A percentile compares a stretch with the other conserved stretches of the same genome.
Conservation (phyloP, 2,113 vertebrate species). For the Mustela lutreola region DNA sequence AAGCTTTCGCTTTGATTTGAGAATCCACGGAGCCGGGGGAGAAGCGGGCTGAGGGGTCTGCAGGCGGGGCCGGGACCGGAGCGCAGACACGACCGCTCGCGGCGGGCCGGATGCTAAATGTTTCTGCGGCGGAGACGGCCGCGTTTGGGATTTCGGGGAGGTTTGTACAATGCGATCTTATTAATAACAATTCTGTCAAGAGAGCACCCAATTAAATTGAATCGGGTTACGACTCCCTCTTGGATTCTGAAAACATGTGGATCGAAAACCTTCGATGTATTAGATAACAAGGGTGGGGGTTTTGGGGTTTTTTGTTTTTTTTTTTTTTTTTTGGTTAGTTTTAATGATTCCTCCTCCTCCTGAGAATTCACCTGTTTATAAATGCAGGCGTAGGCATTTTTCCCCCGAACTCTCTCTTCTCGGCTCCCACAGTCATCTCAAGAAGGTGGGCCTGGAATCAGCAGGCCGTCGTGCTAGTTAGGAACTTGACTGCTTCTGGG, state of each 20-base stretch:
- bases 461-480: background rate
- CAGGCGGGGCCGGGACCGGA: constrained; percentile 51
- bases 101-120: constrained; percentile 83
- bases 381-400: constrained; percentile 67
- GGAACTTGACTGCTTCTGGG: constrained; percentile 64
- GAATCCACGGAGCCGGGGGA: constrained; percentile 77
- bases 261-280: constrained; percentile 79
- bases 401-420: constrained; percentile 21
- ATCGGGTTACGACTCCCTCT: constrained; percentile 88
- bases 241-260: constrained; percentile 84
- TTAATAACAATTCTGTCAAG: constrained; percentile 90
- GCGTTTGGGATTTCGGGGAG: constrained; percentile 84
- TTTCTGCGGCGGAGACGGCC: constrained; percentile 77
- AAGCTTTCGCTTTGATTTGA: constrained; percentile 83
- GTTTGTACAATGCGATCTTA: constrained; percentile 87
- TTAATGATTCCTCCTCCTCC: constrained; percentile 76
- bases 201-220: constrained; percentile 91
- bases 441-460: constrained; percentile 56
- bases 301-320: background rate
- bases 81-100: constrained; percentile 64
- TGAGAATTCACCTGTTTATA: constrained; percentile 76
- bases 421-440: background rate
- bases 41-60: background rate
- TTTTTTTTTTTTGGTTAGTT: constrained; percentile 18
- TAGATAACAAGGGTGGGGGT: constrained; percentile 82